Percentiles rank a stretch among this genome's conserved stretches.
These are phyloP conservation scores for Bhutanitis thaidina DNA, from an alignment of 2,888 invertebrate genomes.

Conservation along the genomic window DNA sequence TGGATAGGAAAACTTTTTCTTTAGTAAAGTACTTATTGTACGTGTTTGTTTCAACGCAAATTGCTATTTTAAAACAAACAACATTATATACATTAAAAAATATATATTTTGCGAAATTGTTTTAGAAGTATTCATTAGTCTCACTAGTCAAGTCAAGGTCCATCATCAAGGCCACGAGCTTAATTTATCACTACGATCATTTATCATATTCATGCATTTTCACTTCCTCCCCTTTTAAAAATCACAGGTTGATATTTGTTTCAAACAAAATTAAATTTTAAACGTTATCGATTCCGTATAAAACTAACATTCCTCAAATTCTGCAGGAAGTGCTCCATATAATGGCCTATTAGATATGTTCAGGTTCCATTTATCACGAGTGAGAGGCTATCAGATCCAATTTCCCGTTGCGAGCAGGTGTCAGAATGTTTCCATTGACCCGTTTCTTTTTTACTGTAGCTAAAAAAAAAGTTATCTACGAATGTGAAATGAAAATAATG, in stretches of 20 bases:
- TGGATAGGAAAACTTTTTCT: conserved; percentile 24
- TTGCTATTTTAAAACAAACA: conserved; percentile 6
- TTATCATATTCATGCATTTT: too few relatives aligned
- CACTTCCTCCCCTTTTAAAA: too few relatives aligned
- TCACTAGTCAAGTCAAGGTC: too few relatives aligned
- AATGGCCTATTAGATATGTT: conserved; percentile 19
- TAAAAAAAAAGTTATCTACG: too few relatives aligned
- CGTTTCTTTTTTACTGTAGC: neutral
- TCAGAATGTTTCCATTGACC: conserved; percentile 9
- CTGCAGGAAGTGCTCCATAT: conserved; percentile 12
- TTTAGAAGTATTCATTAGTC: too few relatives aligned
- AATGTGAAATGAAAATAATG: too few relatives aligned
- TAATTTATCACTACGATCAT: too few relatives aligned
- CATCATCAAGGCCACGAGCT: too few relatives aligned
- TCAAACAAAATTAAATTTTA: too few relatives aligned
- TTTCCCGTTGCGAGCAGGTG: conserved; percentile 16
- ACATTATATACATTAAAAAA: conserved; percentile 3
- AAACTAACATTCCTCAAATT: conserved; percentile 1
- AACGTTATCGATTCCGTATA: too few relatives aligned
- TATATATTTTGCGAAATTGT: too few relatives aligned
- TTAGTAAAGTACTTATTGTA: conserved; percentile 18
- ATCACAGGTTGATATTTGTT: too few relatives aligned
- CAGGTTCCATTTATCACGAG: conserved; percentile 15
- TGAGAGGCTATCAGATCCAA: conserved; percentile 17
- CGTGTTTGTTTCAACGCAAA: conserved; percentile 17